A percentile compares a stretch with the other conserved stretches of the same genome.
phyloP scores from a whole-genome alignment of 2,797 vertebrate genomes.

The Anomalospiza imberbis region DNA sequence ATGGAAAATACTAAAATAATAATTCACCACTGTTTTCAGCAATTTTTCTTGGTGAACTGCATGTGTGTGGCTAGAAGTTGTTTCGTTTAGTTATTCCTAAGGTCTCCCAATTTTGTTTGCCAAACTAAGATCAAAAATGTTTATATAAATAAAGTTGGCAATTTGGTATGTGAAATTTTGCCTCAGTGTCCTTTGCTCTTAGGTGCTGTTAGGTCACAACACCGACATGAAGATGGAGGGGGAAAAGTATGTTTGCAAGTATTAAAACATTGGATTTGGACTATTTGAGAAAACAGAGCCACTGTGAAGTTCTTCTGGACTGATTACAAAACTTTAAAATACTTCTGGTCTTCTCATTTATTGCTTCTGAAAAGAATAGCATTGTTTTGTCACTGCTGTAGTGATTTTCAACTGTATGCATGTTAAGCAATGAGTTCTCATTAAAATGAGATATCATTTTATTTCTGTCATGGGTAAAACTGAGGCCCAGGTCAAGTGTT shows the following conservation, averaged over 20 bases:
- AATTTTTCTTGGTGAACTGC: neutral
- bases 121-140: neutral
- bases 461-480: neutral
- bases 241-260: neutral
- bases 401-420: neutral
- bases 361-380: neutral
- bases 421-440: neutral
- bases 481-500: neutral
- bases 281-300: neutral
- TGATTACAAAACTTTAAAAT: neutral
- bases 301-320: neutral
- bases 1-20: neutral
- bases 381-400: neutral
- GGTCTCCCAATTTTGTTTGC: neutral
- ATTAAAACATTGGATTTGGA: neutral
- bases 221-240: neutral
- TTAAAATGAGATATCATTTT: neutral
- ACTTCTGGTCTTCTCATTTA: neutral
- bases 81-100: neutral
- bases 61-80: neutral
- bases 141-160: neutral
- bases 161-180: neutral
- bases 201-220: neutral
- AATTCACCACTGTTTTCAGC: neutral
- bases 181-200: neutral